Conservation (phyloP, 2,888 invertebrate genomes). For the Chrysolina americana region DNA sequence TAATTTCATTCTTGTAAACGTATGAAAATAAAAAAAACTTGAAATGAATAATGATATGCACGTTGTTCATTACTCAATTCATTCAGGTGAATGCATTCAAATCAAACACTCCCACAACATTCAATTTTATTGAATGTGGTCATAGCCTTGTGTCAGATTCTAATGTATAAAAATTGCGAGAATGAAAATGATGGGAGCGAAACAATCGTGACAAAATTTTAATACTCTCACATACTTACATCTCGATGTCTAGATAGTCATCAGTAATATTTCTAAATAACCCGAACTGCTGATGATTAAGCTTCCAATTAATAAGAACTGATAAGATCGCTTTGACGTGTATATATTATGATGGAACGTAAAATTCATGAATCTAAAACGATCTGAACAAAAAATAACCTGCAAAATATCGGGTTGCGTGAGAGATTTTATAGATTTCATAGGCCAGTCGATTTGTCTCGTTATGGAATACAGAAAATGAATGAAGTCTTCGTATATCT, state of each 20-base stretch:
- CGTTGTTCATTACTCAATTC: neutral
- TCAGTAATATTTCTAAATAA: conserved; percentile 27
- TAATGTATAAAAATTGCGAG: neutral
- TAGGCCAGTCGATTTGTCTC: neutral
- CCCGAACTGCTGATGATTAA: conserved; percentile 22
- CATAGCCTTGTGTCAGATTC: conserved; percentile 15
- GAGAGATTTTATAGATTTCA: conserved; percentile 7
- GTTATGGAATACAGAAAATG: too few species aligned
- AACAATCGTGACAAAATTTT: conserved; percentile 16
- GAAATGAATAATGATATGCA: too few species aligned
- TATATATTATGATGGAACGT: conserved; percentile 37
- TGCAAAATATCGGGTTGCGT: conserved; percentile 28
- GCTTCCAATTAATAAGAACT: conserved; percentile 35
- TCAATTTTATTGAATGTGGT: neutral
- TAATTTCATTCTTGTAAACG: too few species aligned
- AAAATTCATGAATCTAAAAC: conserved; percentile 31
- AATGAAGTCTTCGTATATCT: too few species aligned
- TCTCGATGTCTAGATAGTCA: conserved; percentile 13
- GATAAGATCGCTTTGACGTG: conserved; percentile 39
- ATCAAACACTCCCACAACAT: conserved; percentile 1
- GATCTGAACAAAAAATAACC: conserved; percentile 5
- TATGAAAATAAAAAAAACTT: too few species aligned
- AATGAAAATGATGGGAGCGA: conserved; percentile 16
- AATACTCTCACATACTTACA: conserved; percentile 20
- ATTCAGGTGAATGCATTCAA: neutral